These are phyloP conservation scores for Saguinus midas DNA, from an alignment of 2,113 vertebrate genomes.

Conservation along the genomic window DNA sequence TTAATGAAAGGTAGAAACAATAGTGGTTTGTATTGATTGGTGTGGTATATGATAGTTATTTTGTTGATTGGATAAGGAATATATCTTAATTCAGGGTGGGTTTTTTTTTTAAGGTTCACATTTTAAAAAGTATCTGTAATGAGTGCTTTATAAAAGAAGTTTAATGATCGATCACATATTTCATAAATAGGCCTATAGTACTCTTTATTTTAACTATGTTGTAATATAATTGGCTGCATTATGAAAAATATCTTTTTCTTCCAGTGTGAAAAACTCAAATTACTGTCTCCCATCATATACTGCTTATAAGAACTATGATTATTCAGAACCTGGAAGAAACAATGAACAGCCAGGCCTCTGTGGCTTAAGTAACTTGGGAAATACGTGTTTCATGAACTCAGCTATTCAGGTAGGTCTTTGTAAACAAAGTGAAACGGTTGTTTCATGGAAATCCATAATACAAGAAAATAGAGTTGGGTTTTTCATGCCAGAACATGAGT, in stretches of 20 bases:
- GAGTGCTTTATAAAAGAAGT: constrained; percentile 45
- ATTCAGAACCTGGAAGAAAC: constrained; percentile 94
- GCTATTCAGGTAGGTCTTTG: constrained; percentile 94
- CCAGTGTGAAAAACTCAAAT: constrained; percentile 98
- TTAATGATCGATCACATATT: constrained; percentile 18
- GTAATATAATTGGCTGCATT: constrained; percentile 66
- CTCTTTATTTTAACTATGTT: constrained; percentile 1
- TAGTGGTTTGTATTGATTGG: constrained; percentile 62
- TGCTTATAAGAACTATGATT: constrained; percentile 96
- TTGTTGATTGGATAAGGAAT: constrained; percentile 15
- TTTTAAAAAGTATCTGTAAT: constrained; percentile 48
- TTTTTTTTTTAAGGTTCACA: constrained; percentile 42
- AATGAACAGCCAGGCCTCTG: constrained; percentile 95
- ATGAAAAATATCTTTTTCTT: constrained; percentile 81
- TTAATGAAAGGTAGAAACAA: constrained; percentile 82
- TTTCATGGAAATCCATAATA: constrained; percentile 33
- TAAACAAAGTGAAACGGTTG: constrained; percentile 53
- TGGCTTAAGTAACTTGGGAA: constrained; percentile 98
- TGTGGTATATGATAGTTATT: constrained; percentile 50
- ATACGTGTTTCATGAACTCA: constrained; percentile 99
- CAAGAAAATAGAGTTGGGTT: background rate
- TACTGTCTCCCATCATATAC: constrained; percentile 96
- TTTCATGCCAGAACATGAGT: constrained; percentile 26
- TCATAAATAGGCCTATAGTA: constrained; percentile 56
- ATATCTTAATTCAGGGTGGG: constrained; percentile 22